Evolutionary conservation across 2,797 vertebrate species (phyloP).

Genomic region (Propithecus deckenii): DNA sequence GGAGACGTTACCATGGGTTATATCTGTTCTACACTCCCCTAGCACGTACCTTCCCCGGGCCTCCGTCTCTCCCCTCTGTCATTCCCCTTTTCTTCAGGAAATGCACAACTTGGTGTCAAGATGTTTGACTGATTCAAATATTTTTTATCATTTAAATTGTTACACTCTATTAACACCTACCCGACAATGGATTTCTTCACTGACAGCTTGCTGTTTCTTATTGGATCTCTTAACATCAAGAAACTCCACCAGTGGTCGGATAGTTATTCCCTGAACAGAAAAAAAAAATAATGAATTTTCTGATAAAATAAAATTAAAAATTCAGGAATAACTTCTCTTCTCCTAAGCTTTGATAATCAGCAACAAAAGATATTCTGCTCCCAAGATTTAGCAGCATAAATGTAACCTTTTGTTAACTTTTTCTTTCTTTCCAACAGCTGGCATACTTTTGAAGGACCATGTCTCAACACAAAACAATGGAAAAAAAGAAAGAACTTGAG

Average conservation of each 20-base stretch:
- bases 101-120: neutral
- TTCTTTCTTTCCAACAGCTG: neutral
- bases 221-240: slow-evolving; percentile 96
- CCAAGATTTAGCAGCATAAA: neutral
- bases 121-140: neutral
- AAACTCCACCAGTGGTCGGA: slow-evolving; percentile 94
- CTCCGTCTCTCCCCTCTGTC: neutral
- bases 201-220: slow-evolving; percentile 93
- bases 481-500: neutral
- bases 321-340: neutral
- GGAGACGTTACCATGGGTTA: fast-evolving
- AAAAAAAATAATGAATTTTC: neutral
- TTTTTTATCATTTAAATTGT: neutral
- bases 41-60: too few species aligned
- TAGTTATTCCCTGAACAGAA: slow-evolving; percentile 92
- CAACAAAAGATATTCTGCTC: neutral
- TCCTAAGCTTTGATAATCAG: neutral
- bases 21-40: fast-evolving
- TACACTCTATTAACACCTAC: slow-evolving; percentile 82
- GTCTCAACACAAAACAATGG: neutral
- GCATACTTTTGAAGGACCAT: neutral
- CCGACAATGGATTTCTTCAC: slow-evolving; percentile 94
- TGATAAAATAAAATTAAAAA: neutral
- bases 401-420: neutral
- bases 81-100: neutral